A percentile compares a stretch with the other conserved stretches of the same genome.
Conservation (phyloP, 92 coral and sea anemone species). For the Nematostella vectensis region DNA sequence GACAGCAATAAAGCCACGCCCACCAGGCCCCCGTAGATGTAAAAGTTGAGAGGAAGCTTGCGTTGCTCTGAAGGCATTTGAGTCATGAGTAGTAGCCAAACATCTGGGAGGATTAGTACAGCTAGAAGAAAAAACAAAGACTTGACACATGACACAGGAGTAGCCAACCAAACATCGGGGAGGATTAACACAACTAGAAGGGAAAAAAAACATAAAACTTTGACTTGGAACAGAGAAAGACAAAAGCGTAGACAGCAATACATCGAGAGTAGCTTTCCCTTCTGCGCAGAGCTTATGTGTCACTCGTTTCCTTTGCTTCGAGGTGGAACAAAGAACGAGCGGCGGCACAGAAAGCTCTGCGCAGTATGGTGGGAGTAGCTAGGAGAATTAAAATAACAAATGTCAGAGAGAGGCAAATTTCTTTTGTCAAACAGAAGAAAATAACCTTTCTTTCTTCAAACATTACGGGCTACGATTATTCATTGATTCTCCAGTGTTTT, state of each 20-base stretch:
- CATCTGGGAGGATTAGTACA: conserved; percentile 43
- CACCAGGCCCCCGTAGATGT: conserved; percentile 42
- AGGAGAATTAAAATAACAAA: too few relatives aligned
- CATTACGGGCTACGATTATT: too few relatives aligned
- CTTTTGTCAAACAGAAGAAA: too few relatives aligned
- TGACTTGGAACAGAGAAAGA: neutral
- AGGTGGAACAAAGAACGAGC: too few relatives aligned
- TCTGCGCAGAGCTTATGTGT: too few relatives aligned
- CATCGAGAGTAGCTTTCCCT: neutral
- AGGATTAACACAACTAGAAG: conserved; percentile 30
- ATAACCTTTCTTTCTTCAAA: too few relatives aligned
- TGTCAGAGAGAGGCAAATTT: too few relatives aligned
- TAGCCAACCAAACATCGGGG: conserved; percentile 46
- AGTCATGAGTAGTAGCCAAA: conserved; percentile 39
- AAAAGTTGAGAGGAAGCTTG: conserved; percentile 18
- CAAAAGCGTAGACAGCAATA: neutral
- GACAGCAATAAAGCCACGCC: conserved; percentile 41
- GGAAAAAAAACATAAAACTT: neutral
- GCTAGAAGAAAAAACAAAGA: conserved; percentile 3
- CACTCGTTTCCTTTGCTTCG: too few relatives aligned
- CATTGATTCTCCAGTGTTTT: too few relatives aligned
- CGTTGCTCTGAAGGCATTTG: conserved; percentile 20
- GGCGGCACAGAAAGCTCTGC: too few relatives aligned
- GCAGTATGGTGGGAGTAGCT: too few relatives aligned
- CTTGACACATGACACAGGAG: too few relatives aligned